Evolutionary conservation across 2,113 vertebrate genomes (phyloP).

Genomic region (Hippocampus zosterae): DNA sequence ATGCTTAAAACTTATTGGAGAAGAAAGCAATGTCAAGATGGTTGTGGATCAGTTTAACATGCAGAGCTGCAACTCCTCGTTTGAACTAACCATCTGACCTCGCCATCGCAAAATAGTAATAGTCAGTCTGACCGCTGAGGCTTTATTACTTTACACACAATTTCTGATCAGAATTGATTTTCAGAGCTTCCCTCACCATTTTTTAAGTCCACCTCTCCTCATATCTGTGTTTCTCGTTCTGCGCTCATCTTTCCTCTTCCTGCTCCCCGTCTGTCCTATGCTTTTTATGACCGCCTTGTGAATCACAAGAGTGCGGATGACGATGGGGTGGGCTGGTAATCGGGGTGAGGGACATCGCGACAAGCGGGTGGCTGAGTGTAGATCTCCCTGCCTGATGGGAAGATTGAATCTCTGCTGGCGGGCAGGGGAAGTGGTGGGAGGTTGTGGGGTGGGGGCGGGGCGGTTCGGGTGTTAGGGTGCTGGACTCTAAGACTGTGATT

Average conservation of each 20-base stretch:
- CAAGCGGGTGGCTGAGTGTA: slow-evolving; percentile 3
- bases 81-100: neutral
- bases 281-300: slow-evolving; percentile 44
- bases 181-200: neutral
- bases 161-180: slow-evolving; percentile 3
- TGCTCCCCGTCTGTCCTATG: neutral
- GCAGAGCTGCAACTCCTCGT: neutral
- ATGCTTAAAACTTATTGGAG: neutral
- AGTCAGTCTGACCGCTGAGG: neutral
- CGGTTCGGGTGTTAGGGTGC: neutral
- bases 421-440: neutral
- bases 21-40: neutral
- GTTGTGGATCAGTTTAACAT: neutral
- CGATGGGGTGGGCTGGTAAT: neutral
- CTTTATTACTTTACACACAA: slow-evolving; percentile 6
- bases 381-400: slow-evolving; percentile 36
- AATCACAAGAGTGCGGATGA: slow-evolving; percentile 23
- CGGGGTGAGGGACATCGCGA: neutral
- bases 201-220: neutral
- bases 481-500: slow-evolving; percentile 7
- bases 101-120: neutral
- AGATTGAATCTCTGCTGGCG: slow-evolving; percentile 27
- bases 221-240: neutral
- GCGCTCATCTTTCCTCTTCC: neutral
- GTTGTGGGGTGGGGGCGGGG: neutral